These are phyloP conservation scores for Zygaena filipendulae DNA, from an alignment of 2,888 invertebrate species.

Conservation along the genomic window DNA sequence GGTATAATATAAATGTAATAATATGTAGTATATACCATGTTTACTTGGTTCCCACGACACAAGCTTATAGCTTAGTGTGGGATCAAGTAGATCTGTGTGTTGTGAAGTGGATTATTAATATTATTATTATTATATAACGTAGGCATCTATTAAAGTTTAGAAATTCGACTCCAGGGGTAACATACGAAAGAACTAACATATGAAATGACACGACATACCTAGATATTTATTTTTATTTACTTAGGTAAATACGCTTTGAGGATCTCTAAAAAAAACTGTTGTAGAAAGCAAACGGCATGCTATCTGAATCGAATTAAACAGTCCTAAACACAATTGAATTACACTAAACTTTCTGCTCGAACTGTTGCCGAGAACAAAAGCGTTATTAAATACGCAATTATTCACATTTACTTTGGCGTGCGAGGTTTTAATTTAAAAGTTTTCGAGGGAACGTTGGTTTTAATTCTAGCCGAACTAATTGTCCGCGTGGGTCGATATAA, in stretches of 20 bases:
- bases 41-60: background rate
- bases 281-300: constrained; percentile 48
- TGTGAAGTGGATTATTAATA: background rate
- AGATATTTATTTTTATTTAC: too few relatives aligned
- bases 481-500: constrained; percentile 60
- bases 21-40: too few relatives aligned
- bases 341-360: constrained; percentile 63
- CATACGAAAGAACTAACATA: too few relatives aligned
- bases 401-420: constrained; percentile 65
- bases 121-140: constrained; percentile 3
- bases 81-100: background rate
- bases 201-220: too few relatives aligned
- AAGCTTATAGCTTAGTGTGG: background rate
- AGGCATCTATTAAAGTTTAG: too few relatives aligned
- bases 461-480: constrained; percentile 67
- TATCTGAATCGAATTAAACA: constrained; percentile 55
- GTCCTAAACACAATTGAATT: constrained; percentile 67
- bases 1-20: too few relatives aligned
- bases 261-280: too few relatives aligned
- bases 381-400: constrained; percentile 69
- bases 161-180: too few relatives aligned
- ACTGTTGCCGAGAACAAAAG: constrained; percentile 62
- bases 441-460: constrained; percentile 52
- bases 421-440: constrained; percentile 50
- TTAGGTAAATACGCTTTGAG: too few relatives aligned